Evolutionary conservation across 2,113 vertebrate species (phyloP), one percentile per base, ranked within the genome.

Genomic region (Martes martes): DNA sequence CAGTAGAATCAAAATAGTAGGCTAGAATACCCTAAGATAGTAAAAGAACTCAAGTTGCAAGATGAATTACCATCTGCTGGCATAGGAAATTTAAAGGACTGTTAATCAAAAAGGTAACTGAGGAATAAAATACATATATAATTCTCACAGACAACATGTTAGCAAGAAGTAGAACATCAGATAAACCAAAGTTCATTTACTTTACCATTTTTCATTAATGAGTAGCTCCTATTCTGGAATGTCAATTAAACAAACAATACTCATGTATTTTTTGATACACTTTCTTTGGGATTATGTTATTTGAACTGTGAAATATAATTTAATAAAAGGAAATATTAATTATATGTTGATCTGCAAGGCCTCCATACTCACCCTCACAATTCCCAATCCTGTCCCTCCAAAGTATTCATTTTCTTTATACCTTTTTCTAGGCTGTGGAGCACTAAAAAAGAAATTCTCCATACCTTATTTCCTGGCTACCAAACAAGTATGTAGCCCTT

Each of bases 11-110:
- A 92, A 96, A 91, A 93, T 28, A 88, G 91, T 50, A 84, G 21
- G 7, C 26, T 91, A 76, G 55, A 93, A 84, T 57, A 94, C 28
- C 87, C 31, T 63, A 83, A 42, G 45, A 94, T 26, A 85, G 63
- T 82, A 79, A 84, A 95, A 88, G 59, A 93, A 50, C 42, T 95
- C 47, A 76, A 73, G 69, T 69, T 94, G 21, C 59, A 96, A 94
- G 57, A 11, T 92, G 69, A 91, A 74, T 94, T 90, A 59, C 2
- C 28, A 92, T 36, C 94, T 96, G 82, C 3, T 42, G 10, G 28
- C 82, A 93, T 24, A 85, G 52, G 63, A 96, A 93, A 73, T 89
- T 91, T 71, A 94, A 18, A 78, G 42, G 23, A 67, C 52, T 31
- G 14, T 63, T 95, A 57, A 91, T 57, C 61, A 95, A 65, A 97